Conservation (phyloP, 1,140 invertebrate species). For the Drosophila guanche region DNA sequence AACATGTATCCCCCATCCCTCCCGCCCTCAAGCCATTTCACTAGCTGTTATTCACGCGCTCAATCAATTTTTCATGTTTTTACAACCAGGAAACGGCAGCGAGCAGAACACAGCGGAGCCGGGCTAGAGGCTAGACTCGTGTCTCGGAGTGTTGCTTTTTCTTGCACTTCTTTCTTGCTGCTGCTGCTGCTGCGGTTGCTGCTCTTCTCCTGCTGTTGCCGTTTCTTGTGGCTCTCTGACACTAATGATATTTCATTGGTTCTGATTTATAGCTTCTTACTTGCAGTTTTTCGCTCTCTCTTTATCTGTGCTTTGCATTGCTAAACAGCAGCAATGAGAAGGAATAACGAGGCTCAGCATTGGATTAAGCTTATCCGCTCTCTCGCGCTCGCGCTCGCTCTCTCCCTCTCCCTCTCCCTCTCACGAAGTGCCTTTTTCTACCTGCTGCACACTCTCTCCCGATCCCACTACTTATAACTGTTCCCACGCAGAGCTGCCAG, state of each 20-base stretch:
- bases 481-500: no score
- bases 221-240: conserved; percentile 45
- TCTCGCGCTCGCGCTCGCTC: no score
- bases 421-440: not conserved
- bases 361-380: not conserved
- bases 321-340: no score
- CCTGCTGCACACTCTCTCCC: not conserved
- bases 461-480: not conserved
- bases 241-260: conserved; percentile 77
- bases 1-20: conserved; percentile 40
- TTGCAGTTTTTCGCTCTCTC: not conserved
- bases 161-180: not conserved
- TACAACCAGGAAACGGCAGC: conserved; percentile 34
- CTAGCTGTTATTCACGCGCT: conserved; percentile 80
- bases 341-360: not conserved
- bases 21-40: conserved; percentile 49
- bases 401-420: no score
- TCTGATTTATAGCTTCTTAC: conserved; percentile 65
- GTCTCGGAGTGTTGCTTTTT: conserved; percentile 17
- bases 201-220: conserved; percentile 4
- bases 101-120: not conserved
- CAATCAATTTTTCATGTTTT: conserved; percentile 82
- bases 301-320: conserved; percentile 22
- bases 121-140: conserved; percentile 11
- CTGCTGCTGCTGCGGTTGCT: not conserved